phyloP scores from a whole-genome alignment of 1,140 invertebrate genomes.

The Conus betulinus region DNA sequence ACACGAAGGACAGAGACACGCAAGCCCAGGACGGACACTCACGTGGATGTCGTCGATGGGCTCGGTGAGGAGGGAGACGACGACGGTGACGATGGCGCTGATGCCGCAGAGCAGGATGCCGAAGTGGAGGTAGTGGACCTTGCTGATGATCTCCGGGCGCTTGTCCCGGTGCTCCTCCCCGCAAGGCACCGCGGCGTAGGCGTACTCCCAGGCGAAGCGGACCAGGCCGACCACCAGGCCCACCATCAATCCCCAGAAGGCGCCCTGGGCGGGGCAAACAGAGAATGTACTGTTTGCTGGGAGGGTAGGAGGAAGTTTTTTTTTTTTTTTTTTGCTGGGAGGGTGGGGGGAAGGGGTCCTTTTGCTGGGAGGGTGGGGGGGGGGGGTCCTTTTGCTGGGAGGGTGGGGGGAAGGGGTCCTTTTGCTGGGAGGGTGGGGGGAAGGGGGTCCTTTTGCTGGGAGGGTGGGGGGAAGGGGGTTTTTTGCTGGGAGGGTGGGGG shows the following conservation, averaged over 20 bases:
- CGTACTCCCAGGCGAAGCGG: constrained; percentile 72
- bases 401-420: too few relatives aligned
- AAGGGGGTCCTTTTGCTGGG: too few relatives aligned
- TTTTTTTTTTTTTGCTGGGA: too few relatives aligned
- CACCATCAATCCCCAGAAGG: constrained; percentile 79
- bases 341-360: too few relatives aligned
- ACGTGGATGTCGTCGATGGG: constrained; percentile 72
- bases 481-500: too few relatives aligned
- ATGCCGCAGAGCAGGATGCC: constrained; percentile 73
- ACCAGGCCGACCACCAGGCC: constrained; percentile 77
- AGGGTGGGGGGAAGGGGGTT: too few relatives aligned
- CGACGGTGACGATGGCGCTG: constrained; percentile 60
- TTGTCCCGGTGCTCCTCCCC: constrained; percentile 60
- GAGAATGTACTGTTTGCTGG: too few relatives aligned
- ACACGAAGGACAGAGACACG: not conserved
- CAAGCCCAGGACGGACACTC: constrained; percentile 39
- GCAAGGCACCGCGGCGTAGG: constrained; percentile 66
- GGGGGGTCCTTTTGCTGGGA: too few relatives aligned
- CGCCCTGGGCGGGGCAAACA: constrained; percentile 65
- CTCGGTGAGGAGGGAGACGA: constrained; percentile 72
- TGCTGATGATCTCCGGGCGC: constrained; percentile 68
- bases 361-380: too few relatives aligned
- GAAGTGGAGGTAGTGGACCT: constrained; percentile 76
- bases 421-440: too few relatives aligned
- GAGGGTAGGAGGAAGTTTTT: too few relatives aligned